Conservation (phyloP, 2,888 invertebrate species). For the Pollenia amentaria region DNA sequence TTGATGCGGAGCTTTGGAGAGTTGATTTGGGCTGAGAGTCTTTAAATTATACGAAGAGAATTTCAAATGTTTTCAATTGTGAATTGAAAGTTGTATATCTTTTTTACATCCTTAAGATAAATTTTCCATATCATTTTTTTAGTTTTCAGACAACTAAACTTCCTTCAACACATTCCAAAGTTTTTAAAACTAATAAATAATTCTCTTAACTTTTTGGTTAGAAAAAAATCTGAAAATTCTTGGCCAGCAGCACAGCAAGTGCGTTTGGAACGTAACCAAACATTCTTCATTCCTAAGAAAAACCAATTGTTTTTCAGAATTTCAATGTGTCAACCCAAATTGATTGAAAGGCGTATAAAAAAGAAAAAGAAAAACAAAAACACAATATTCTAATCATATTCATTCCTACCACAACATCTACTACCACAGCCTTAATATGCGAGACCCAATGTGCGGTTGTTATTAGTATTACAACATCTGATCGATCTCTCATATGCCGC, state of each 20-base stretch:
- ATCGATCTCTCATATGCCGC: conserved; percentile 60
- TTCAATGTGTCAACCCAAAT: conserved; percentile 55
- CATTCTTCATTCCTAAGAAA: conserved; percentile 37
- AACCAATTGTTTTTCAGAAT: conserved; percentile 53
- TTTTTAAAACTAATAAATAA: conserved; percentile 40
- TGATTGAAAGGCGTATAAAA: conserved; percentile 23
- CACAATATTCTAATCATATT: conserved; percentile 45
- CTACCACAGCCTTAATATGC: conserved; percentile 1
- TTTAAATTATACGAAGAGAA: no score
- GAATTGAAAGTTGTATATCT: no score
- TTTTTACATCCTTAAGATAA: no score
- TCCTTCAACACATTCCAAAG: conserved; percentile 46
- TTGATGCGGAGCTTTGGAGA: no score
- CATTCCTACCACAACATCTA: conserved; percentile 18
- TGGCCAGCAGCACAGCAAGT: conserved; percentile 11
- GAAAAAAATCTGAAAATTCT: conserved; percentile 6
- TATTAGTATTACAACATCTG: conserved; percentile 50
- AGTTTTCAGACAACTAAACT: not conserved
- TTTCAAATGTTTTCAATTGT: no score
- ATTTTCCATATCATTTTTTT: no score
- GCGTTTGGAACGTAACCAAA: conserved; percentile 44
- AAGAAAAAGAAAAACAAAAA: conserved; percentile 8
- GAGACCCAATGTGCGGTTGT: conserved; percentile 22
- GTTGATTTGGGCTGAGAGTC: no score
- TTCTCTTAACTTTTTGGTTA: conserved; percentile 14